These are phyloP conservation scores for Hyphantria cunea DNA, from an alignment of 1,140 invertebrate genomes.

Conservation along the genomic window DNA sequence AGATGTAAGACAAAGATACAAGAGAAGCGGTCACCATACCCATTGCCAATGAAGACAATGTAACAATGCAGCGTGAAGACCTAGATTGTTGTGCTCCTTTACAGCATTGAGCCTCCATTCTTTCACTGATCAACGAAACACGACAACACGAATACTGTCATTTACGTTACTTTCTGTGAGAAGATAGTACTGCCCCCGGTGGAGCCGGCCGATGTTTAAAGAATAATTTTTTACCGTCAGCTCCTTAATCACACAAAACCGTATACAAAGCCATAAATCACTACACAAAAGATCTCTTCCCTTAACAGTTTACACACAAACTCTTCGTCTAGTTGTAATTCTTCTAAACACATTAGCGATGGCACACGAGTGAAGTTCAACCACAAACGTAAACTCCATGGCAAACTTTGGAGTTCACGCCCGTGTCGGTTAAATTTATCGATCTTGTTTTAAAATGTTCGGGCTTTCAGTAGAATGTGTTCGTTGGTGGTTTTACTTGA, in stretches of 20 bases:
- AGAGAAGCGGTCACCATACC: no score
- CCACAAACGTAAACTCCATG: constrained; percentile 20
- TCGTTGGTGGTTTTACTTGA: no score
- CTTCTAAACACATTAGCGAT: constrained; percentile 25
- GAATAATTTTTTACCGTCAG: background rate
- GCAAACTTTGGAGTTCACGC: constrained; percentile 5
- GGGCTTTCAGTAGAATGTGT: background rate
- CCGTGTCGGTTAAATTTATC: constrained; percentile 17
- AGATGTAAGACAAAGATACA: no score
- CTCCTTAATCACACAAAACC: background rate
- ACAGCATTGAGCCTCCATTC: no score
- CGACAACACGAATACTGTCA: no score
- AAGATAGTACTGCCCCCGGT: no score
- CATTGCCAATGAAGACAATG: no score
- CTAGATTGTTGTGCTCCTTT: no score
- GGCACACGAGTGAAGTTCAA: constrained; percentile 2
- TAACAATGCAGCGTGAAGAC: no score
- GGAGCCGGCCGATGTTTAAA: no score
- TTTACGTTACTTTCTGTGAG: no score
- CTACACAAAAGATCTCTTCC: background rate
- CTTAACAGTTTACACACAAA: constrained; percentile 17
- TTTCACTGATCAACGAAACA: no score
- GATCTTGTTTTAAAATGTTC: constrained; percentile 16
- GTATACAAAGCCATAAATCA: background rate
- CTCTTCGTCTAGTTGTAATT: constrained; percentile 17